Conservation (phyloP, 2,797 vertebrate species). For the Acestrorhynchus altus region DNA sequence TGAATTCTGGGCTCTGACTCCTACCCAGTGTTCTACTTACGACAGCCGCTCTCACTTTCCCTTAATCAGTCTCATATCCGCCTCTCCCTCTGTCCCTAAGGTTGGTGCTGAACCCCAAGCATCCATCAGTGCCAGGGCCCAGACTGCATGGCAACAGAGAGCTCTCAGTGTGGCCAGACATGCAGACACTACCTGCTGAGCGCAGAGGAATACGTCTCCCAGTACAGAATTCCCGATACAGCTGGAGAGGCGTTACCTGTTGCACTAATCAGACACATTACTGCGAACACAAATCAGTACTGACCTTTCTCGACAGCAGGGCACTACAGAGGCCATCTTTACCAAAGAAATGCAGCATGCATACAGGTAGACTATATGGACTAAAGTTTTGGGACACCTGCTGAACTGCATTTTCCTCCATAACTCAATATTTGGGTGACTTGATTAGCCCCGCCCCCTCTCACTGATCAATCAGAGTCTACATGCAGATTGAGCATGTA, state of each 20-base stretch:
- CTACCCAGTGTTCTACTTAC: background rate
- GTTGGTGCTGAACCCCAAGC: slow-evolving; percentile 1
- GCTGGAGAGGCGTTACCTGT: slow-evolving; percentile 3
- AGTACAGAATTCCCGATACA: background rate
- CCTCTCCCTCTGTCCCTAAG: background rate
- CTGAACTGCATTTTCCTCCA: no score
- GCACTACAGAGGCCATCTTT: background rate
- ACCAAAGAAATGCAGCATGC: background rate
- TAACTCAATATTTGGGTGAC: no score
- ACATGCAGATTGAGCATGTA: no score
- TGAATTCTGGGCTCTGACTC: no score
- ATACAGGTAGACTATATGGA: no score
- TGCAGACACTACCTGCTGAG: slow-evolving; percentile 33
- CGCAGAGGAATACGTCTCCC: background rate
- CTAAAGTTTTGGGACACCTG: no score
- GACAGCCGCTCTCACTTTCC: background rate
- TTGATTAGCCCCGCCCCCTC: no score
- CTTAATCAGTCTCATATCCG: background rate
- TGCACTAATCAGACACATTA: background rate
- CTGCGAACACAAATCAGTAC: background rate
- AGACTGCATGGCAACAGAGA: slow-evolving; percentile 18
- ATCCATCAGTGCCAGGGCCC: slow-evolving; percentile 46
- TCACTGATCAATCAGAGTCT: no score
- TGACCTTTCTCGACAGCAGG: slow-evolving; percentile 11
- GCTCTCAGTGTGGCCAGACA: background rate